Percentiles rank a stretch among this genome's conserved stretches.
phyloP scores from a whole-genome alignment of 2,888 invertebrate genomes.

The Lydus trimaculatus region DNA sequence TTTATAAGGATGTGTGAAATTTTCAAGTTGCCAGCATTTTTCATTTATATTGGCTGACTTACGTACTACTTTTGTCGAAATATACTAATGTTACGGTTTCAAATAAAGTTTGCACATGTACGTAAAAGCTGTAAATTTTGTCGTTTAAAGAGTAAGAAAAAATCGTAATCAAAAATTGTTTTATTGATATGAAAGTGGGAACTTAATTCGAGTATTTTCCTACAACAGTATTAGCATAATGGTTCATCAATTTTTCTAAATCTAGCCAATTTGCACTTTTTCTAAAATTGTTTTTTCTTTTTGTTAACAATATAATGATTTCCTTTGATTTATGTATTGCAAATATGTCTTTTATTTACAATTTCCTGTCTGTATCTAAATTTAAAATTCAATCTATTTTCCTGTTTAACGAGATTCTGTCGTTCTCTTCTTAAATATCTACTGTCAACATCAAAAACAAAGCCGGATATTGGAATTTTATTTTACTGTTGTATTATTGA shows the following conservation, averaged over 20 bases:
- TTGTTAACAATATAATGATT: background rate
- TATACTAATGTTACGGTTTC: too few relatives aligned
- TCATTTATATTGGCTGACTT: background rate
- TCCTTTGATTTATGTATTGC: background rate
- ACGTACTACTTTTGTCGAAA: too few relatives aligned
- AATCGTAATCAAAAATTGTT: too few relatives aligned
- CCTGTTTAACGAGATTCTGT: background rate
- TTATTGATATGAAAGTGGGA: too few relatives aligned
- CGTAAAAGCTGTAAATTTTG: too few relatives aligned
- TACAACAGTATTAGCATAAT: too few relatives aligned
- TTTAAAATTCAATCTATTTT: background rate
- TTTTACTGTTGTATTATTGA: background rate
- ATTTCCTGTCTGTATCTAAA: background rate
- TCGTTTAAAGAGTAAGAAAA: too few relatives aligned
- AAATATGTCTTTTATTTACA: background rate
- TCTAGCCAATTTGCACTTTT: too few relatives aligned
- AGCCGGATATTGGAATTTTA: background rate
- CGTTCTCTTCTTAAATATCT: background rate
- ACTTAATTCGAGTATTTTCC: too few relatives aligned
- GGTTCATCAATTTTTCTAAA: too few relatives aligned
- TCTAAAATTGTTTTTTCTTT: background rate
- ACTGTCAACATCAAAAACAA: background rate
- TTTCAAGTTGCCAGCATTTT: background rate
- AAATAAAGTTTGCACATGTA: too few relatives aligned
- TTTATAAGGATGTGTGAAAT: slow-evolving; percentile 8